Percentiles rank a stretch among this genome's conserved stretches.
Conservation (phyloP, 2,888 invertebrate species). For the Salpingus planirostris region DNA sequence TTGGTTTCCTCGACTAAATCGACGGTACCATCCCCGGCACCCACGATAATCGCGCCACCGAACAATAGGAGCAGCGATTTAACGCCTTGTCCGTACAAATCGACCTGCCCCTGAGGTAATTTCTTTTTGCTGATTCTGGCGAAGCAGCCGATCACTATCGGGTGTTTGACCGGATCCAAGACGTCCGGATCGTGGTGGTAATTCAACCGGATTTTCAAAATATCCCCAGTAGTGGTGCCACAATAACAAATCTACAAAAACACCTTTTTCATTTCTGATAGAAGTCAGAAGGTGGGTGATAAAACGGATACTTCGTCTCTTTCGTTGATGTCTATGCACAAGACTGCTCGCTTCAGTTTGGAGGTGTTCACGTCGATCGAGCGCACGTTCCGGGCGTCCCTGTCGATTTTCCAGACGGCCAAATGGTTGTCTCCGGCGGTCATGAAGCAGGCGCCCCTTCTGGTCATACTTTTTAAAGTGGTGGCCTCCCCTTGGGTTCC, state of each 20-base stretch:
- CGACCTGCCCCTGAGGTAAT: conserved; percentile 45
- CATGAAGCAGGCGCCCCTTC: conserved; percentile 57
- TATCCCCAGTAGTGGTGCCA: conserved; percentile 77
- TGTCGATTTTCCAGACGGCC: conserved; percentile 66
- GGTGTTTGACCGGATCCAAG: conserved; percentile 46
- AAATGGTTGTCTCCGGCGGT: conserved; percentile 49
- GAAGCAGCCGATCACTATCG: conserved; percentile 55
- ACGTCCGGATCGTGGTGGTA: conserved; percentile 50
- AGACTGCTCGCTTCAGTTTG: conserved; percentile 67
- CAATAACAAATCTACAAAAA: conserved; percentile 75
- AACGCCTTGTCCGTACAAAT: conserved; percentile 56
- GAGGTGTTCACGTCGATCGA: conserved; percentile 63
- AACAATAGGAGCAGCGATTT: conserved; percentile 54
- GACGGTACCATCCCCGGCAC: conserved; percentile 77
- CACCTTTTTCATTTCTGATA: too few relatives aligned
- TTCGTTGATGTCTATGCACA: conserved; percentile 60
- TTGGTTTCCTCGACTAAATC: conserved; percentile 53
- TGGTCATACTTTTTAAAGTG: conserved; percentile 45
- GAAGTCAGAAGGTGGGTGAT: too few relatives aligned
- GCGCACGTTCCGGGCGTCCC: conserved; percentile 55
- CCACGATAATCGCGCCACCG: conserved; percentile 60
- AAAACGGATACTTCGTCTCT: conserved; percentile 66
- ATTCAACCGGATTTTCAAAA: conserved; percentile 53
- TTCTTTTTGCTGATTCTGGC: conserved; percentile 44
- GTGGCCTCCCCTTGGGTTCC: conserved; percentile 36